Percentiles rank a stretch among this genome's conserved stretches.
These are phyloP conservation scores for Batillaria attramentaria DNA, from an alignment of 1,140 invertebrate genomes.

Conservation along the genomic window DNA sequence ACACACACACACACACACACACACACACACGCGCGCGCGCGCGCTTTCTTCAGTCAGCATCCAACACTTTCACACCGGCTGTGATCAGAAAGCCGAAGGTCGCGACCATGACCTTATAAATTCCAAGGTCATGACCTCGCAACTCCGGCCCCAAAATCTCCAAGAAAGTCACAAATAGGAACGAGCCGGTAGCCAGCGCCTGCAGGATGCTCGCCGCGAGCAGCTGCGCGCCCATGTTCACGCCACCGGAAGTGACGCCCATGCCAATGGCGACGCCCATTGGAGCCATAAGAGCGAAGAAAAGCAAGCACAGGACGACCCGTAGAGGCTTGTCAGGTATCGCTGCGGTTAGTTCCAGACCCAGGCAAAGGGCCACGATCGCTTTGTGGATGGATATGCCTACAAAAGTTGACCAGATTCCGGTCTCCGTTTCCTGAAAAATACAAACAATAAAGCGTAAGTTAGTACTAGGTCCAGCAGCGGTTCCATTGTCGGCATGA, in stretches of 20 bases:
- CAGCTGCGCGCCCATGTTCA: constrained; percentile 42
- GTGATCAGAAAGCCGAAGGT: no score
- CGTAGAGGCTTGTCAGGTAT: constrained; percentile 73
- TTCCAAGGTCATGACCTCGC: background rate
- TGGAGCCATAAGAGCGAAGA: constrained; percentile 80
- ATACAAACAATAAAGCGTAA: background rate
- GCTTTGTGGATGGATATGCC: constrained; percentile 76
- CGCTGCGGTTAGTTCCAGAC: constrained; percentile 77
- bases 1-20: no score
- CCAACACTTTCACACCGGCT: no score
- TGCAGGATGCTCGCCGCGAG: constrained; percentile 73
- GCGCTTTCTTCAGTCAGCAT: no score
- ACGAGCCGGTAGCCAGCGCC: constrained; percentile 88
- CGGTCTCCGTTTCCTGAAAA: background rate
- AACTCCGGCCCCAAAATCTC: constrained; percentile 82
- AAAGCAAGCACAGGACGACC: constrained; percentile 37
- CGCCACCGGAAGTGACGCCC: constrained; percentile 68
- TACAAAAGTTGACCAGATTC: background rate
- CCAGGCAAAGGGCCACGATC: constrained; percentile 84
- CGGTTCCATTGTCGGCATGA: no score
- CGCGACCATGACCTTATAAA: no score
- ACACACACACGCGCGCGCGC: no score
- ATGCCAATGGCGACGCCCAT: constrained; percentile 75
- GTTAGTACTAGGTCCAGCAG: no score
- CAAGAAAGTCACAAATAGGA: constrained; percentile 91